Evolutionary conservation across 2,888 invertebrate species (phyloP).

Genomic region (Agrotis ipsilon): DNA sequence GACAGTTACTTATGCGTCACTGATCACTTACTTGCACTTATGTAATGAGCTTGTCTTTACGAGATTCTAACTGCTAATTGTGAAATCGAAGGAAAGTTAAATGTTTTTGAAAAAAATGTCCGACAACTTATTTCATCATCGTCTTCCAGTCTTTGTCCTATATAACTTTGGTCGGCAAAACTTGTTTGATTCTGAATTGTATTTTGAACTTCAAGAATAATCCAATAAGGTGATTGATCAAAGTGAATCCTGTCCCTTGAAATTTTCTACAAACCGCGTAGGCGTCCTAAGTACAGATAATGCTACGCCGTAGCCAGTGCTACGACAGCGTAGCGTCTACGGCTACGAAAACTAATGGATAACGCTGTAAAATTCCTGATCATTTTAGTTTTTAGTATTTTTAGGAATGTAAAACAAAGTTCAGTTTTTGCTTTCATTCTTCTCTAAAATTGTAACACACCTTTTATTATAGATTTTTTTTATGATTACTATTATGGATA

Average conservation of each 20-base stretch:
- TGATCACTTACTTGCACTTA: constrained; percentile 56
- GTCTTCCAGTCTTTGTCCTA: neutral
- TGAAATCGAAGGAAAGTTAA: neutral
- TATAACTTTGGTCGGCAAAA: neutral
- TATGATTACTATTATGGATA: too few relatives aligned
- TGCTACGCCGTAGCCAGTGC: constrained; percentile 28
- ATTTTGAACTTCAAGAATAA: constrained; percentile 18
- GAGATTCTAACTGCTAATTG: constrained; percentile 22
- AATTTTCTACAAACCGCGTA: constrained; percentile 11
- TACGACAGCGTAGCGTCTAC: constrained; percentile 18
- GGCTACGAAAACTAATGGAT: constrained; percentile 3
- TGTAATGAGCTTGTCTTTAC: constrained; percentile 48
- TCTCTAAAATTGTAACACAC: too few relatives aligned
- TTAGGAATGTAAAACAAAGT: too few relatives aligned
- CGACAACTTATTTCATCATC: neutral
- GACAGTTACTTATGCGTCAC: constrained; percentile 43
- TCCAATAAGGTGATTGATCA: constrained; percentile 12
- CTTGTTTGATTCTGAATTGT: constrained; percentile 3
- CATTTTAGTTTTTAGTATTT: too few relatives aligned
- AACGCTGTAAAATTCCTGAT: too few relatives aligned
- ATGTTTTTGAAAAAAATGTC: constrained; percentile 15
- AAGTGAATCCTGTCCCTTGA: constrained; percentile 1
- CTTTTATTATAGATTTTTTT: too few relatives aligned
- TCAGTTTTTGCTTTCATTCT: too few relatives aligned
- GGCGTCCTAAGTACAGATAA: neutral